These are phyloP conservation scores for Gorsachius goisagi DNA, from an alignment of 2,113 vertebrate genomes.

Conservation along the genomic window DNA sequence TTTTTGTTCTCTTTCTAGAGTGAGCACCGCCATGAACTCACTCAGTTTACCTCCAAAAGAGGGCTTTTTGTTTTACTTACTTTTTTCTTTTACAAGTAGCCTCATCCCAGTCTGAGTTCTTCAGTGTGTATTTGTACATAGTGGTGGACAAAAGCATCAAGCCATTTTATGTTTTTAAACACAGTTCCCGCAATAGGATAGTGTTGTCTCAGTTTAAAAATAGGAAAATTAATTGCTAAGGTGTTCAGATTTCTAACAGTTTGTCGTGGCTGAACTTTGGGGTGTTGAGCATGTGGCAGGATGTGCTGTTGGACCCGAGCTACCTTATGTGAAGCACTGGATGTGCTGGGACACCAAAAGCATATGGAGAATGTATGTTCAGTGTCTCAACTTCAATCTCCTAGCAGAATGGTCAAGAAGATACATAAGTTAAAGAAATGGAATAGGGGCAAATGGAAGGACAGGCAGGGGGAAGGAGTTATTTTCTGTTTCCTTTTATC, in stretches of 20 bases:
- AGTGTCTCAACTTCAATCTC: not conserved
- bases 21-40: fast-evolving
- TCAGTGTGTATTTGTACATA: too few relatives aligned
- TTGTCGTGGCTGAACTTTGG: not conserved
- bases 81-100: not conserved
- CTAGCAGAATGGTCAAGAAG: not conserved
- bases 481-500: not conserved
- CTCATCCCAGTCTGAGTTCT: not conserved
- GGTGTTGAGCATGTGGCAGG: not conserved
- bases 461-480: not conserved
- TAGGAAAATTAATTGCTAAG: not conserved
- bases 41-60: not conserved
- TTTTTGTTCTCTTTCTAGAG: not conserved
- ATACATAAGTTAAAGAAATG: not conserved
- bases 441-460: not conserved
- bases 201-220: not conserved
- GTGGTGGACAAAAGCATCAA: not conserved
- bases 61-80: too few relatives aligned
- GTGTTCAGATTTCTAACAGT: not conserved
- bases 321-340: not conserved
- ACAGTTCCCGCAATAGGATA: fast-evolving
- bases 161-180: not conserved
- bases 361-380: too few relatives aligned
- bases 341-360: not conserved
- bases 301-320: not conserved